A percentile compares a stretch with the other conserved stretches of the same genome.
Conservation (phyloP, 2,113 vertebrate species). For the Pachycephala philippinensis region DNA sequence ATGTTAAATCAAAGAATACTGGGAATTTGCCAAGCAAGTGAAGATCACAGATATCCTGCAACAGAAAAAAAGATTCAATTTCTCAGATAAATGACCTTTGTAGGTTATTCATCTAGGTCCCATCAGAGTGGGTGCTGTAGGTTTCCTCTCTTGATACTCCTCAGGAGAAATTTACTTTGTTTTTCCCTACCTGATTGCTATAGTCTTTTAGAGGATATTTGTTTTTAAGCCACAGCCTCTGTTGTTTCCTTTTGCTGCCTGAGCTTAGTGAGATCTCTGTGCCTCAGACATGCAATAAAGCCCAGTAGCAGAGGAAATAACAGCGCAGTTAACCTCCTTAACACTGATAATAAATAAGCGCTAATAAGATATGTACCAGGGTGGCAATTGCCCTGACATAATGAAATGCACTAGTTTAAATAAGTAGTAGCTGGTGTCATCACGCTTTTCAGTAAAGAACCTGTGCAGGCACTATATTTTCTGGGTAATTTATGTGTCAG, state of each 20-base stretch:
- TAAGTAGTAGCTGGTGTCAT: slow-evolving; percentile 31
- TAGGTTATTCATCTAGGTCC: not conserved
- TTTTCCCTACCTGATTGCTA: slow-evolving; percentile 32
- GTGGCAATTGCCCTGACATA: slow-evolving; percentile 65
- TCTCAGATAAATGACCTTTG: not conserved
- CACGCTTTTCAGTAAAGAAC: not conserved
- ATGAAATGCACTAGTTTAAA: slow-evolving; percentile 53
- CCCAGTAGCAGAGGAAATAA: slow-evolving; percentile 71
- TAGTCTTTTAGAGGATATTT: slow-evolving; percentile 58
- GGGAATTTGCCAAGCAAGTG: not conserved
- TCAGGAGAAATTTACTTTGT: not conserved
- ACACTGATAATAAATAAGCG: slow-evolving; percentile 71
- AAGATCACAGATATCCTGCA: not conserved
- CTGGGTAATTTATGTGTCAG: not conserved
- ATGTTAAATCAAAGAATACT: not conserved
- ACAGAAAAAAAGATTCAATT: not conserved
- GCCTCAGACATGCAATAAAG: slow-evolving; percentile 50
- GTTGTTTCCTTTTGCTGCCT: slow-evolving; percentile 51
- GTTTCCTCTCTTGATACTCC: slow-evolving; percentile 14
- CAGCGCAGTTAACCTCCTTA: slow-evolving; percentile 71
- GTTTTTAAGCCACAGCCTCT: slow-evolving; percentile 30
- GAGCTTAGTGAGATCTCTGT: slow-evolving; percentile 39
- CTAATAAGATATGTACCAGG: slow-evolving; percentile 67
- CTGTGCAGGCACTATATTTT: not conserved
- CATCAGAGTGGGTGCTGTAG: not conserved